phyloP scores from a whole-genome alignment of 1,140 invertebrate species.

The Eufriesea mexicana region DNA sequence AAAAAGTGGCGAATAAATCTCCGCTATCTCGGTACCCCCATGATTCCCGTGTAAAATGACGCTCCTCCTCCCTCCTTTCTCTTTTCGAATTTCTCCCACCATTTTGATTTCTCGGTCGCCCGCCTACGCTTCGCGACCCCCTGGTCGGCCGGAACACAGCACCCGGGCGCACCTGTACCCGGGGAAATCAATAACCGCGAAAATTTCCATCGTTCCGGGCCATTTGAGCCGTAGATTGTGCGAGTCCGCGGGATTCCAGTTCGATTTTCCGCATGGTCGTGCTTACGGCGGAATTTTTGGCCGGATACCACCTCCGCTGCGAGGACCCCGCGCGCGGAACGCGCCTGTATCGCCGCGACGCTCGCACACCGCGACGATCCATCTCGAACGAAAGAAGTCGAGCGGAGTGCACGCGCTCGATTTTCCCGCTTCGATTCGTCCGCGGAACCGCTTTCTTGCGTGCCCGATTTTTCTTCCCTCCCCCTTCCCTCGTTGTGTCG shows the following conservation, averaged over 20 bases:
- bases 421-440: too few relatives aligned
- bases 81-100: constrained; percentile 15
- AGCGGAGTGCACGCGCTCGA: too few relatives aligned
- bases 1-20: not conserved
- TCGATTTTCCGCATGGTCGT: constrained; percentile 74
- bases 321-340: constrained; percentile 17
- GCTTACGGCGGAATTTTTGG: constrained; percentile 60
- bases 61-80: too few relatives aligned
- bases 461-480: not conserved
- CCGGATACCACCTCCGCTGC: constrained; percentile 11
- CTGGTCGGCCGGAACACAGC: constrained; percentile 28
- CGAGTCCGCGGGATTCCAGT: constrained; percentile 70
- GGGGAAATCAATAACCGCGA: constrained; percentile 69
- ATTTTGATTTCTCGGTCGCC: constrained; percentile 31
- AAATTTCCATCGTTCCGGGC: constrained; percentile 72
- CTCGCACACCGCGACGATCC: too few relatives aligned
- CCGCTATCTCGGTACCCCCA: not conserved
- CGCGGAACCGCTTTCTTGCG: not conserved
- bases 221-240: constrained; percentile 68
- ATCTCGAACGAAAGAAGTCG: too few relatives aligned
- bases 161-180: constrained; percentile 62
- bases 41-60: not conserved
- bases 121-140: not conserved
- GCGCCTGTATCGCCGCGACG: too few relatives aligned
- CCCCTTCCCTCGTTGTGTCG: not conserved